Conservation (phyloP, 2,797 vertebrate genomes). For the Sebastolobus alascanus region DNA sequence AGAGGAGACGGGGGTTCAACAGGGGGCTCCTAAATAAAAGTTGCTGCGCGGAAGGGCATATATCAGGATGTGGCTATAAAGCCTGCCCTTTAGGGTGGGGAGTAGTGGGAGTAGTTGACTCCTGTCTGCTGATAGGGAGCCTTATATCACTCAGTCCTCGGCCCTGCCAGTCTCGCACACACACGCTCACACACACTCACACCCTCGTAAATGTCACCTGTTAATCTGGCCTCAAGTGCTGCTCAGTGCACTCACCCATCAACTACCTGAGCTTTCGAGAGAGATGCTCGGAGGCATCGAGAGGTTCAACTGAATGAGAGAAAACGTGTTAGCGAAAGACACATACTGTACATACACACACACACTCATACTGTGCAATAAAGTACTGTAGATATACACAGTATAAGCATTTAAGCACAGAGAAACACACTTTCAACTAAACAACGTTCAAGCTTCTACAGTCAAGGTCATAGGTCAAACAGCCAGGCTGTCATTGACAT, state of each 20-base stretch:
- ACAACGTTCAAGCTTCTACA: background rate
- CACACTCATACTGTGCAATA: background rate
- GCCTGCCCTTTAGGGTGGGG: constrained; percentile 84
- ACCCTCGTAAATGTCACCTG: constrained; percentile 85
- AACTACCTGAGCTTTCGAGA: constrained; percentile 53
- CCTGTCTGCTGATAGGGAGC: constrained; percentile 83
- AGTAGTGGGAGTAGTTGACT: constrained; percentile 86
- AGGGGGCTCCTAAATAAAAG: constrained; percentile 84
- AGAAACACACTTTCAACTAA: background rate
- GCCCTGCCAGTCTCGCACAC: constrained; percentile 77
- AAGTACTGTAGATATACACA: background rate
- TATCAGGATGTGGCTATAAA: constrained; percentile 85
- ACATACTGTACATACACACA: constrained; percentile 10
- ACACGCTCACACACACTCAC: constrained; percentile 59
- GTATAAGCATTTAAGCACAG: background rate
- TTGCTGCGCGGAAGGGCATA: constrained; percentile 76
- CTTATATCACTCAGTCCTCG: constrained; percentile 84
- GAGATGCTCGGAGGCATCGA: constrained; percentile 41
- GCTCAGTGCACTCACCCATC: constrained; percentile 75
- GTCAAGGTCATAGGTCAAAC: background rate
- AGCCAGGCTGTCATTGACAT: background rate
- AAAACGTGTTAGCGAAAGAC: background rate
- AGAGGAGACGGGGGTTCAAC: constrained; percentile 70
- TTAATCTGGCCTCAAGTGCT: constrained; percentile 86
- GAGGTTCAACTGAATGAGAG: constrained; percentile 22